These are phyloP conservation scores for Sipha maydis DNA, from an alignment of 2,888 invertebrate genomes.

Conservation along the genomic window DNA sequence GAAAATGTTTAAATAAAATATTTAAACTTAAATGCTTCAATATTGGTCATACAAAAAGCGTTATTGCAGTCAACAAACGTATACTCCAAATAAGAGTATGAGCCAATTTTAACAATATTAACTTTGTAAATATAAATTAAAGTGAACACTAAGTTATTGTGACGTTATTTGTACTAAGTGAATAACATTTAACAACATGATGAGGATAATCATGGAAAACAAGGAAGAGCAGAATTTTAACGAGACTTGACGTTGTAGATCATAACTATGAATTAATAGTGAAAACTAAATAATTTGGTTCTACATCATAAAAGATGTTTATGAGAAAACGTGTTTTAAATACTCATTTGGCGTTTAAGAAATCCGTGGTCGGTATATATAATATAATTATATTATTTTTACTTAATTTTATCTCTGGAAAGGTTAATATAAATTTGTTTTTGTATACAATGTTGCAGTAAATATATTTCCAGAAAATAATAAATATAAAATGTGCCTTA, in stretches of 20 bases:
- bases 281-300: neutral
- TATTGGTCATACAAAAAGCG: neutral
- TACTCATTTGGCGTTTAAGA: neutral
- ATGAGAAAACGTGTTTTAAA: neutral
- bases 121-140: neutral
- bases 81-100: neutral
- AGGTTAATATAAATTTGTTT: neutral
- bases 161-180: neutral
- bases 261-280: neutral
- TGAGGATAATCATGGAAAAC: neutral
- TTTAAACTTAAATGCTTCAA: neutral
- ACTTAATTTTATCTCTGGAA: neutral
- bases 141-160: neutral
- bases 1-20: neutral
- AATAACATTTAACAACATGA: neutral
- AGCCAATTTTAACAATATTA: too few species aligned
- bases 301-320: too few species aligned
- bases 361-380: neutral
- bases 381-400: neutral
- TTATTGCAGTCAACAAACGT: neutral
- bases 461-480: neutral
- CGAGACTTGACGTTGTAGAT: neutral
- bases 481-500: neutral
- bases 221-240: too few species aligned
- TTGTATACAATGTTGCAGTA: neutral